Conservation (phyloP, 2,888 invertebrate genomes). For the Xestia c-nigrum region DNA sequence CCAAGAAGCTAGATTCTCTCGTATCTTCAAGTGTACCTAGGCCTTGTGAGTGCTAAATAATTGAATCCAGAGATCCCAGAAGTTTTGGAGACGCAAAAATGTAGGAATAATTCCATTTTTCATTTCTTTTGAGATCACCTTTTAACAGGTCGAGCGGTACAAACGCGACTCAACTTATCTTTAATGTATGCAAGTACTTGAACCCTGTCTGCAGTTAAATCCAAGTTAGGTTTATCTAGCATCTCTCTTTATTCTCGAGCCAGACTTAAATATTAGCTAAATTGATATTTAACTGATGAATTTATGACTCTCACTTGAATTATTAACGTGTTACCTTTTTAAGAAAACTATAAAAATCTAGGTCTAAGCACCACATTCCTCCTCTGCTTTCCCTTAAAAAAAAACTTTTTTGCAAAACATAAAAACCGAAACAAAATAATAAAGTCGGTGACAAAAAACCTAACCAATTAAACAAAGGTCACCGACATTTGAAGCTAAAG, state of each 20-base stretch:
- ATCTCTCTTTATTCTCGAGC: conserved; percentile 26
- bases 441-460: too few species aligned
- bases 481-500: too few species aligned
- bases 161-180: conserved; percentile 24
- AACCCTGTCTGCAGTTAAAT: conserved; percentile 38
- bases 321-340: conserved; percentile 19
- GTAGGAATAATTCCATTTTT: not conserved
- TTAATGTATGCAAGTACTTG: conserved; percentile 44
- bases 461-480: too few species aligned
- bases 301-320: conserved; percentile 34
- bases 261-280: conserved; percentile 27
- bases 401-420: too few species aligned
- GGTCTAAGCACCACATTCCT: not conserved
- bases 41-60: not conserved
- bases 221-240: conserved; percentile 32
- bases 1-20: not conserved
- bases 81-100: not conserved
- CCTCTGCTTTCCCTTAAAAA: not conserved
- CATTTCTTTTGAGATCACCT: conserved; percentile 15
- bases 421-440: too few species aligned
- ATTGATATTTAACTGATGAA: conserved; percentile 42
- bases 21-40: conserved; percentile 5
- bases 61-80: not conserved
- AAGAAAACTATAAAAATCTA: conserved; percentile 3
- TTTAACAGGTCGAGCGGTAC: conserved; percentile 9